These are phyloP conservation scores for Sylvia borin DNA, from an alignment of 2,797 vertebrate genomes.

Conservation along the genomic window DNA sequence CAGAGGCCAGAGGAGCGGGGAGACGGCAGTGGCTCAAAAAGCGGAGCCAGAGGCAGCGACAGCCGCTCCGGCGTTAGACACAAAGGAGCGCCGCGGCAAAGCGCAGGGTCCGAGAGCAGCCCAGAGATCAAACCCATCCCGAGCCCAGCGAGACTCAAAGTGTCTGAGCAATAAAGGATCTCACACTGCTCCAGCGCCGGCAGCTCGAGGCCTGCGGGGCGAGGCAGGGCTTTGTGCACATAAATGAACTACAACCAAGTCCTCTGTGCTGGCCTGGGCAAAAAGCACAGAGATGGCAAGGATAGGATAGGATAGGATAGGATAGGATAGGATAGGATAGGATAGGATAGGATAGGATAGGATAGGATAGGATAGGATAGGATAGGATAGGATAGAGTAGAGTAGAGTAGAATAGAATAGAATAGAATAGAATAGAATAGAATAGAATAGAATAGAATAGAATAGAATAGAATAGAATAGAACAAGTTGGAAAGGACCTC, in stretches of 20 bases:
- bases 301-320: background rate
- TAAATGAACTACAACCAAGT: background rate
- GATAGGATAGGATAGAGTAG: background rate
- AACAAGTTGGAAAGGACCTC: background rate
- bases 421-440: background rate
- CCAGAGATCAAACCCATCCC: background rate
- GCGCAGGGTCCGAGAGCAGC: fast-evolving
- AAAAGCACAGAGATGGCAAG: background rate
- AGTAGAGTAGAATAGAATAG: background rate
- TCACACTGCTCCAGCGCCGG: fast-evolving
- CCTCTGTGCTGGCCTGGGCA: background rate
- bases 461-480: background rate
- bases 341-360: background rate
- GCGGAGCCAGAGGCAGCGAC: background rate
- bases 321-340: background rate
- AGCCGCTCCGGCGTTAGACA: fast-evolving
- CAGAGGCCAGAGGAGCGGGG: background rate
- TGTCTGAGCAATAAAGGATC: background rate
- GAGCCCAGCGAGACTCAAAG: background rate
- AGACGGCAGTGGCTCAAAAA: background rate
- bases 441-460: background rate
- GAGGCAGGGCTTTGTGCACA: background rate
- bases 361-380: background rate
- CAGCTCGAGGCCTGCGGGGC: background rate
- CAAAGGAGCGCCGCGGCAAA: background rate